A percentile compares a stretch with the other conserved stretches of the same genome.
phyloP scores from a whole-genome alignment of 2,113 vertebrate genomes.

The Seriola quinqueradiata region DNA sequence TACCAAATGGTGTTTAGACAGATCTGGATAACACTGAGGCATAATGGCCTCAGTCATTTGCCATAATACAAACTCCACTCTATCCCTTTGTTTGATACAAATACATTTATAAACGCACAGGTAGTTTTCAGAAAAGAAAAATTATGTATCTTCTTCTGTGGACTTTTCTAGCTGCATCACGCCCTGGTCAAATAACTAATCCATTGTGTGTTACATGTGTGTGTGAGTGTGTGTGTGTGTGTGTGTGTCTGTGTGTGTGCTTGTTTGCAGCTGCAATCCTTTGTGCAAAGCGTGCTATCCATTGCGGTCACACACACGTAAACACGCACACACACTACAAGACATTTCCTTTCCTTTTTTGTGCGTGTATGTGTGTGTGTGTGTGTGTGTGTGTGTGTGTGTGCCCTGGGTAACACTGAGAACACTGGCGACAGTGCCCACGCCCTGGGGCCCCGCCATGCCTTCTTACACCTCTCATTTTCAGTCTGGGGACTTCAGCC shows the following conservation, averaged over 20 bases:
- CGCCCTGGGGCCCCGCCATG: conserved; percentile 66
- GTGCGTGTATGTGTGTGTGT: conserved; percentile 40
- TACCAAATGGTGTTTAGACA: conserved; percentile 23
- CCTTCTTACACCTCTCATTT: conserved; percentile 76
- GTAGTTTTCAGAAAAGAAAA: neutral
- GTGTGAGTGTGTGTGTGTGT: neutral
- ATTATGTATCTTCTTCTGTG: neutral
- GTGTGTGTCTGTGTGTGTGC: neutral
- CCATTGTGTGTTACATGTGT: conserved; percentile 30
- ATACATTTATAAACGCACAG: conserved; percentile 11
- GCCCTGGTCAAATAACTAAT: conserved; percentile 19
- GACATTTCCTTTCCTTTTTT: conserved; percentile 59
- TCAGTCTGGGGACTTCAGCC: conserved; percentile 76
- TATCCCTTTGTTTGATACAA: neutral
- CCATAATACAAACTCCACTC: neutral
- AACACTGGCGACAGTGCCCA: conserved; percentile 72
- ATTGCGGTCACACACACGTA: conserved; percentile 21
- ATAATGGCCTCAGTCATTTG: neutral
- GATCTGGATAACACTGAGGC: conserved; percentile 13
- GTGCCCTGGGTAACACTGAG: conserved; percentile 45
- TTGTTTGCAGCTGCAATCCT: conserved; percentile 51
- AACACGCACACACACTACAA: conserved; percentile 35
- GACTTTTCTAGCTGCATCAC: conserved; percentile 19
- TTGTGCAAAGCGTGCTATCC: conserved; percentile 25
- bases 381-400: conserved; percentile 52